Evolutionary conservation across 2,888 invertebrate genomes (phyloP), one percentile per base, ranked within the genome.

Genomic region (Invenusta paracnida): DNA sequence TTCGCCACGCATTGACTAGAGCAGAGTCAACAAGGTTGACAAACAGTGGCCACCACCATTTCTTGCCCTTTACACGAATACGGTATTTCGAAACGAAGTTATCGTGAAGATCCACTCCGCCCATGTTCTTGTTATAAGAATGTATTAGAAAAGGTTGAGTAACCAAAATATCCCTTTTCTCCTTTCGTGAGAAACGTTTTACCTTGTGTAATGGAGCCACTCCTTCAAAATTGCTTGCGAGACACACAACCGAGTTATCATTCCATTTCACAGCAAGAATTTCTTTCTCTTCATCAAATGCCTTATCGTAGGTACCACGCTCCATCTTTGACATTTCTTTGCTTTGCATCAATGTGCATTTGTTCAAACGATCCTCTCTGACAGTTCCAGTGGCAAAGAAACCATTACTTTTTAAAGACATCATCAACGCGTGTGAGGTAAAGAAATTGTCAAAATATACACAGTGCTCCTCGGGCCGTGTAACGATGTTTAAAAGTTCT

Each of bases 401-500:
- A 29, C 28, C 66, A 13, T 48, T 67, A 25, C 67, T 30, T 0
- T 82, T 85, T 0, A 87, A 86, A 0, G 2, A 25, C 25, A 87
- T 83, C 0, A 86, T 67, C 25, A 86, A 67, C 29, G 84, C 28
- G 0, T 85, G 79, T 29, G 81, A 84, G 2, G 87, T 86, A 79
- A 87, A 88, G 11, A 87, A 79, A 66, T 87, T 88, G 73, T 85
- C 87, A 84, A 87, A 87, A 0, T 85, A 86, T 5, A 86, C 30
- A 25, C 2, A 2, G n/a, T 79, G 79, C n/a, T 79, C 79, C 29
- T 79, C n/a, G 2, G 79, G 79, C 2, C n/a, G 25, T 2, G 79
- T 5, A 79, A 79, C 27, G n/a, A 2, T 27, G 29, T 27, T 5
- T 27, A 79, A n/a, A 11, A 79, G 79, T 2, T 79, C 79, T 23